phyloP scores from a whole-genome alignment of 2,113 vertebrate species.

The Tonatia bakeri region DNA sequence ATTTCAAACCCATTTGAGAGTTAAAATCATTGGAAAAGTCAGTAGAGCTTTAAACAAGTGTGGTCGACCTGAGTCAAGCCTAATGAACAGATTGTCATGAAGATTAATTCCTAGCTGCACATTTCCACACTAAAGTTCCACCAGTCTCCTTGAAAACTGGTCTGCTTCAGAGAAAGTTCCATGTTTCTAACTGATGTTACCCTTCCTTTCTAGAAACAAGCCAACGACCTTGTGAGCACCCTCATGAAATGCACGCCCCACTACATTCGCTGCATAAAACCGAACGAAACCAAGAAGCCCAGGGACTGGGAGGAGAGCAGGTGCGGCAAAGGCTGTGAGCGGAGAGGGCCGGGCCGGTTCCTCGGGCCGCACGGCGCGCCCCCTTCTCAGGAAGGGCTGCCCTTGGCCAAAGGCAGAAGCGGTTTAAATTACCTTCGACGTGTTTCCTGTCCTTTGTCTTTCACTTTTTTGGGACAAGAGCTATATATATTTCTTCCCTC shows the following conservation, averaged over 20 bases:
- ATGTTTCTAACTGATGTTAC: background rate
- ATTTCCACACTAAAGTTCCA: background rate
- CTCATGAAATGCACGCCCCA: conserved; percentile 99
- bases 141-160: background rate
- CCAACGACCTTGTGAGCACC: conserved; percentile 96
- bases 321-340: conserved; percentile 68
- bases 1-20: background rate
- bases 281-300: conserved; percentile 97
- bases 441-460: background rate
- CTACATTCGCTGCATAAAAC: conserved; percentile 99
- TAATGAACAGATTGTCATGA: background rate
- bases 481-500: background rate
- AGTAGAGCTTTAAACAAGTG: background rate
- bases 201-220: conserved; percentile 90
- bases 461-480: background rate
- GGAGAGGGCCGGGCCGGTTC: rapidly evolving
- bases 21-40: background rate
- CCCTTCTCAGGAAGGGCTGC: background rate
- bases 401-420: background rate
- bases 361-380: background rate
- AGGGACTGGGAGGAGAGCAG: conserved; percentile 98
- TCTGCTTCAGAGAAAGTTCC: background rate
- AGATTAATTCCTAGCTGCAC: background rate
- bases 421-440: background rate
- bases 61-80: background rate